Evolutionary conservation across 2,888 invertebrate genomes (phyloP), one percentile per base, ranked within the genome.

Genomic region (Thymelicus lineola): DNA sequence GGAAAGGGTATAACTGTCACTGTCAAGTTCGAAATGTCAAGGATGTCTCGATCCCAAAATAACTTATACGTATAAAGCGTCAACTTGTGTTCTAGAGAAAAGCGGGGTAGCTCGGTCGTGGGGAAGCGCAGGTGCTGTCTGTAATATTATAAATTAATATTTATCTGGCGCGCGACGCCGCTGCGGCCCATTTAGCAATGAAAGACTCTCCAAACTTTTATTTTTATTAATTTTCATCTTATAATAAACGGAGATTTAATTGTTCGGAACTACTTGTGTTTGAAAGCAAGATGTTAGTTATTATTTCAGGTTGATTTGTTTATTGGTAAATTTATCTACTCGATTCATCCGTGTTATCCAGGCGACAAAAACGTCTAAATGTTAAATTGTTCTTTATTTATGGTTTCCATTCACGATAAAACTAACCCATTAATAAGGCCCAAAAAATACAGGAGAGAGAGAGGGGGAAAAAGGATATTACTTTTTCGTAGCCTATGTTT

Each of bases 101-200:
- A 50, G 12, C 6, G 7, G 15, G 28, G 55, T 28, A 55, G 55
- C n/a, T 12, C 10, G 14, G 28, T 55, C 20, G 55, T 55, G 28
- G 14, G 6, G 38, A 36, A 14, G n/a, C 62, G 62, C 68, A 69
- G 68, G 62, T 68, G 68, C 36, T 50, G 57, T 61, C 60, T 53
- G 68, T 57, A 63, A 69, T 60, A 69, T 48, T 62, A 35, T 62
- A 45, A 63, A 69, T 63, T 45, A 69, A 69, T 69, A 69, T 69
- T 69, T 69, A 63, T 69, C 55, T 57, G 62, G 14, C 45, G 57
- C 68, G 46, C 36, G 50, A 69, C 62, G 62, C 48, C 46, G 45
- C 61, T 46, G 58, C 46, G 55, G 62, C 57, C 57, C 55, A 63
- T 63, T 69, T 63, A 36, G 38, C 63, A 63, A 69, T 69, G 46